Conservation (phyloP, 2,888 invertebrate species). For the Diaphora mendica region DNA sequence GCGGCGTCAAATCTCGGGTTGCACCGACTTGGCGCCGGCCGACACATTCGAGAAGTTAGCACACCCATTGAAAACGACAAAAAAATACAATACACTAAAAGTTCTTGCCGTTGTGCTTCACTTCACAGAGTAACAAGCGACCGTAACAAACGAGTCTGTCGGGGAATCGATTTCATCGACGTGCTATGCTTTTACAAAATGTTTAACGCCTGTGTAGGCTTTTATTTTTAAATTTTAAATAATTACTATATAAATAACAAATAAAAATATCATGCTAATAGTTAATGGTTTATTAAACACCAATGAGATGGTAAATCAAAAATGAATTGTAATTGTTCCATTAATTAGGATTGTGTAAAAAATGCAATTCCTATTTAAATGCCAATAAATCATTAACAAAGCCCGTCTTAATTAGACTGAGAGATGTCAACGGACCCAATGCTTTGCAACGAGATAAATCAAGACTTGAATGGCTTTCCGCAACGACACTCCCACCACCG, state of each 20-base stretch:
- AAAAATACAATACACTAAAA: conserved; percentile 73
- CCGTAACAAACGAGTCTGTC: conserved; percentile 68
- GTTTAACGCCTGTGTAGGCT: conserved; percentile 9
- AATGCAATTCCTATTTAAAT: conserved; percentile 54
- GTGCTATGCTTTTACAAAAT: conserved; percentile 25
- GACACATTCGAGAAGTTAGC: conserved; percentile 76
- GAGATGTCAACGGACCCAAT: conserved; percentile 77
- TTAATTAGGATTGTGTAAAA: conserved; percentile 46
- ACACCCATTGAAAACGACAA: conserved; percentile 70
- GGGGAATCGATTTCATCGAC: conserved; percentile 57
- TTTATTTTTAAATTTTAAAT: neutral
- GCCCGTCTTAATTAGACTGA: conserved; percentile 79
- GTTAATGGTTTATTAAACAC: neutral
- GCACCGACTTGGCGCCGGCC: conserved; percentile 79
- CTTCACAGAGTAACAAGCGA: conserved; percentile 75
- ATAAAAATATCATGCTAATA: neutral
- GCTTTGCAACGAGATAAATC: conserved; percentile 78
- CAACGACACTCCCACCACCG: conserved; percentile 82
- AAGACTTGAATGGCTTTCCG: conserved; percentile 82
- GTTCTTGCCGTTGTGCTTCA: conserved; percentile 70
- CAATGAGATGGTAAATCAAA: conserved; percentile 24
- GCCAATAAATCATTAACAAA: conserved; percentile 73
- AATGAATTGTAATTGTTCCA: conserved; percentile 43
- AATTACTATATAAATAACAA: neutral
- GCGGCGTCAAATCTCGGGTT: conserved; percentile 81